Conservation (phyloP, 2,888 invertebrate genomes). For the Cryptus armator region DNA sequence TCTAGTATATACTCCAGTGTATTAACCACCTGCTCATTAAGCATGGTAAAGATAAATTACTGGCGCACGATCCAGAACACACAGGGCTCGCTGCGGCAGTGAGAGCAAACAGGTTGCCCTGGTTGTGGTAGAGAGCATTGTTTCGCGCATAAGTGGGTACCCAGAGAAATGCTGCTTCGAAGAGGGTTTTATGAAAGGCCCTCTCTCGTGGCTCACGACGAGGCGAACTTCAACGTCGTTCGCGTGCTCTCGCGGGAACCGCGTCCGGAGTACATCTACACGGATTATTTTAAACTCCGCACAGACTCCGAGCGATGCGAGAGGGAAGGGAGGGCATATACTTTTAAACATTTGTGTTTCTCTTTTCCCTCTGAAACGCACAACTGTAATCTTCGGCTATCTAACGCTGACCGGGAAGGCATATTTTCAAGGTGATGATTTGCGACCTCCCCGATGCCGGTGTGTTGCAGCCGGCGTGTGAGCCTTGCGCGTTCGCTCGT, state of each 20-base stretch:
- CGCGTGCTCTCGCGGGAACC: constrained; percentile 34
- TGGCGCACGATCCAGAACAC: constrained; percentile 42
- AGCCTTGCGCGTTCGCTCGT: constrained; percentile 25
- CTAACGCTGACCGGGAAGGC: constrained; percentile 76
- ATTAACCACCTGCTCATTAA: constrained; percentile 72
- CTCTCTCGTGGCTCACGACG: constrained; percentile 25
- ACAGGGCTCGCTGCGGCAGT: constrained; percentile 15
- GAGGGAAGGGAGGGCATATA: constrained; percentile 13
- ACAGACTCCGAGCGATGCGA: constrained; percentile 25
- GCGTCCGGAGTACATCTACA: neutral
- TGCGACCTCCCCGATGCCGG: constrained; percentile 82
- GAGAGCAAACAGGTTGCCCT: constrained; percentile 70
- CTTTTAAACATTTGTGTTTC: constrained; percentile 39
- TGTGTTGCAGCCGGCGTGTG: constrained; percentile 68
- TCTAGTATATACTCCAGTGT: constrained; percentile 18
- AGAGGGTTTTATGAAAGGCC: constrained; percentile 61
- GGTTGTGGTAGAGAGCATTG: constrained; percentile 57
- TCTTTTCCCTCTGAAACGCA: constrained; percentile 57
- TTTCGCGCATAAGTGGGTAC: constrained; percentile 69
- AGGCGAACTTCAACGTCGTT: constrained; percentile 37
- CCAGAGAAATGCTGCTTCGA: constrained; percentile 54
- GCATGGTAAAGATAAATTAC: constrained; percentile 72
- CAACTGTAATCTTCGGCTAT: constrained; percentile 83
- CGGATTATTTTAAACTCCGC: constrained; percentile 14
- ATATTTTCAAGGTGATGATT: constrained; percentile 82